These are phyloP conservation scores for Helicoverpa zea DNA, from an alignment of 1,140 invertebrate species.

Conservation along the genomic window DNA sequence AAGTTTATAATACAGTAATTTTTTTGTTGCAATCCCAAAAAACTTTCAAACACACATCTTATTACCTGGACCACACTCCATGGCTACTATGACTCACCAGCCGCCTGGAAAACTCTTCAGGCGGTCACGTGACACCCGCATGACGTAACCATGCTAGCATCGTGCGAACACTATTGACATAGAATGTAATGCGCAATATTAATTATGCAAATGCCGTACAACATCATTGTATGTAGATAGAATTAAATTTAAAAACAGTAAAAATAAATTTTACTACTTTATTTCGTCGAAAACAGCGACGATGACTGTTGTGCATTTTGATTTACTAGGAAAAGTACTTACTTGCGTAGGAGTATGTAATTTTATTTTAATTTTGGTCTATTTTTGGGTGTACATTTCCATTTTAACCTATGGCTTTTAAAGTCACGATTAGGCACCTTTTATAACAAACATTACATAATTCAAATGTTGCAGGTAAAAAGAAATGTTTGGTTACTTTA, in stretches of 20 bases:
- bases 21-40: no score
- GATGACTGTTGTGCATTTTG: background rate
- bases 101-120: slow-evolving; percentile 73
- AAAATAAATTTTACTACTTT: slow-evolving; percentile 4
- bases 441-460: no score
- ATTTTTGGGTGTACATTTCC: background rate
- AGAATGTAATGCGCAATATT: slow-evolving; percentile 55
- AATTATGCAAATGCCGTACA: slow-evolving; percentile 59
- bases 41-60: background rate
- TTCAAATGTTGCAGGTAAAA: no score
- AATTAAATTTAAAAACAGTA: slow-evolving; percentile 4
- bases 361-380: background rate
- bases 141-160: slow-evolving; percentile 63
- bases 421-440: background rate
- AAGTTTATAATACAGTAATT: no score
- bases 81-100: slow-evolving; percentile 60
- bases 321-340: background rate
- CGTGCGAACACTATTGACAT: slow-evolving; percentile 54
- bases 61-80: slow-evolving; percentile 54
- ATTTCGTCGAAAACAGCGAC: slow-evolving; percentile 1
- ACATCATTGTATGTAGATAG: slow-evolving; percentile 38
- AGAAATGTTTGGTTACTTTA: no score
- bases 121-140: slow-evolving; percentile 62
- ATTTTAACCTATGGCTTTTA: background rate
- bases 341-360: background rate